Base-by-base conservation (phyloP, 2,113 vertebrate genomes). In the Antigone vipio region DNA sequence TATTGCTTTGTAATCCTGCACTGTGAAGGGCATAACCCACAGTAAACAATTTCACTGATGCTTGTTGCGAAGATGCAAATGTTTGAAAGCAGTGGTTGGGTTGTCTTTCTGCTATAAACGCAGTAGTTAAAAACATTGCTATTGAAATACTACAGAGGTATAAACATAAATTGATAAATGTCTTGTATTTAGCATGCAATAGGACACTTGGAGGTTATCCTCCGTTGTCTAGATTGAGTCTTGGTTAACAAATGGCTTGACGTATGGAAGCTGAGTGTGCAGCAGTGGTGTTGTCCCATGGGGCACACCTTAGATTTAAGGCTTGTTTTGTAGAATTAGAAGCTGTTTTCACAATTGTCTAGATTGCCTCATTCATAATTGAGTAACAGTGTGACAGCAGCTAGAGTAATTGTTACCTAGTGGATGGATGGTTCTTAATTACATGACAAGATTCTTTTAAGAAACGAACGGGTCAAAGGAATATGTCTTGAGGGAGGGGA, bases 301-400 rank as follows among this genome's bases (percentile, higher is more conserved):
- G 58, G 94, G 27, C 44, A 60, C 52, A 29, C 91, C 80, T 96
- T 56, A 77, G 35, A 80, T 86, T 80, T 92, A 78, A 81, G 69
- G 59, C 53, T 88, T 93, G 56, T 88, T 92, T 74, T 86, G 85
- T 59, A 74, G 88, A 85, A 88, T 90, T 93, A 81, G 83, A 78
- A 85, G 42, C 60, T 85, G 64, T 87, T 95, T 93, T 85, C 80
- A 60, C 73, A 91, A 56, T 78, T 91, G 59, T 72, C 24, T 67
- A 3, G 72, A 74, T 90, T 92, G 83, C 66, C 27, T 96, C 83
- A 89, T 96, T 95, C 76, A 91, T 94, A 88, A 92, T 84, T 95
- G 85, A 95, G 75, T 80, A 93, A 72, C 75, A 64, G 60, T 27
- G n/a, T 94, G 92, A 89, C 85, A 93, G 80, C 56, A 89, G 69